Evolutionary conservation across 2,797 vertebrate species (phyloP).

Genomic region (Enteromius thamalakanensis): DNA sequence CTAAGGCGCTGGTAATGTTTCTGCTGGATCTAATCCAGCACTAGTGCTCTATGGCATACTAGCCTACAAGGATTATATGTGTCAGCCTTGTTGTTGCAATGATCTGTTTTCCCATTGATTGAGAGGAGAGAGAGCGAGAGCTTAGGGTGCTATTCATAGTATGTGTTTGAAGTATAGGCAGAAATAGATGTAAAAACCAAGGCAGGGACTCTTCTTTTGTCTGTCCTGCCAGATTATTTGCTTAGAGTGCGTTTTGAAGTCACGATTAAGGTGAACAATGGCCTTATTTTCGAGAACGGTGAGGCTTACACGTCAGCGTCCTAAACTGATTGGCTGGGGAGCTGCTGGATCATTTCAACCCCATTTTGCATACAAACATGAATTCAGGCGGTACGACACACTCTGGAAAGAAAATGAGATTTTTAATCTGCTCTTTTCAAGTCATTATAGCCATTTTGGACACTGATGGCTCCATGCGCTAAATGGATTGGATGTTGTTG

Average conservation of each 20-base stretch:
- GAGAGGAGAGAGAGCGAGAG: constrained; percentile 29
- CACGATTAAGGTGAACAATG: constrained; percentile 54
- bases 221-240: constrained; percentile 56
- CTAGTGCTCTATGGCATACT: constrained; percentile 48
- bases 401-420: constrained; percentile 34
- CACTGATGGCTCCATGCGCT: constrained; percentile 39
- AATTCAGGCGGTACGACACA: constrained; percentile 50
- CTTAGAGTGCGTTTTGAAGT: constrained; percentile 59
- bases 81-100: constrained; percentile 54
- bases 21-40: constrained; percentile 58
- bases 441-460: constrained; percentile 44
- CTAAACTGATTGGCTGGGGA: constrained; percentile 60
- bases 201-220: constrained; percentile 57
- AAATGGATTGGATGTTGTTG: constrained; percentile 47
- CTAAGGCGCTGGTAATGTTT: constrained; percentile 57
- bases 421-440: constrained; percentile 46
- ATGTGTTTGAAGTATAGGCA: constrained; percentile 39
- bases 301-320: constrained; percentile 63
- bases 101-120: constrained; percentile 49
- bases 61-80: constrained; percentile 57
- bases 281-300: constrained; percentile 62
- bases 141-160: constrained; percentile 41
- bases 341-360: constrained; percentile 64
- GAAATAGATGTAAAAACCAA: constrained; percentile 20
- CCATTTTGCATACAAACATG: constrained; percentile 58